These are phyloP conservation scores for Stichopus chloronotus DNA, from an alignment of 35 echinoderm and acorn worm genomes.

Conservation along the genomic window DNA sequence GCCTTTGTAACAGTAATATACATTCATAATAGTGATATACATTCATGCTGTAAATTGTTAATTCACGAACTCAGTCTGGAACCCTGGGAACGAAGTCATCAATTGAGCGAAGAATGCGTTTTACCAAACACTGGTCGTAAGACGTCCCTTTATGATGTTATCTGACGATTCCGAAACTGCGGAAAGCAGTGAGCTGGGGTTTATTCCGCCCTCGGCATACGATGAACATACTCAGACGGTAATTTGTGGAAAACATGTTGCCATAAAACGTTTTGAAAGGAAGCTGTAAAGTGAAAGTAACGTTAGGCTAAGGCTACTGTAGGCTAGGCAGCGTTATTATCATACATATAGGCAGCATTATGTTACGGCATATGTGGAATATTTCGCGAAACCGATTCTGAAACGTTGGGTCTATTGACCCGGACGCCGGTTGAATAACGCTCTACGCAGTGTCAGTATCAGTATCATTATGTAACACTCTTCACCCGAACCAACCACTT, in stretches of 20 bases:
- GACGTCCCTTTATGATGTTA: neutral
- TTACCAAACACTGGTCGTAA: neutral
- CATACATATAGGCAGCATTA: neutral
- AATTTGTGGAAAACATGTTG: neutral
- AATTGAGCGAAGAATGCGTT: neutral
- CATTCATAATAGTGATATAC: too few species aligned
- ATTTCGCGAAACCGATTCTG: too few species aligned
- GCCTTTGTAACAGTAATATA: too few species aligned
- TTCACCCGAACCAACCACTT: too few species aligned
- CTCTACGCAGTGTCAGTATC: too few species aligned
- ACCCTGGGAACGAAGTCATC: neutral
- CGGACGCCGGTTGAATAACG: too few species aligned
- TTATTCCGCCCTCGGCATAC: constrained; percentile 13
- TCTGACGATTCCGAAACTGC: neutral
- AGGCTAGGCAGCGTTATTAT: neutral
- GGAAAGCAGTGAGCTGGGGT: neutral
- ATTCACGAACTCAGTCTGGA: neutral
- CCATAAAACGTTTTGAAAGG: too few species aligned
- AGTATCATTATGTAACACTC: too few species aligned
- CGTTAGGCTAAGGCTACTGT: neutral
- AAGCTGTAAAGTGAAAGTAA: neutral
- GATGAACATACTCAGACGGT: constrained; percentile 31
- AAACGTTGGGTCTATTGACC: too few species aligned
- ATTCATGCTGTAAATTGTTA: too few species aligned
- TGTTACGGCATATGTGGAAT: too few species aligned